Evolutionary conservation across 2,797 vertebrate genomes (phyloP).

Genomic region (Agapornis canus): DNA sequence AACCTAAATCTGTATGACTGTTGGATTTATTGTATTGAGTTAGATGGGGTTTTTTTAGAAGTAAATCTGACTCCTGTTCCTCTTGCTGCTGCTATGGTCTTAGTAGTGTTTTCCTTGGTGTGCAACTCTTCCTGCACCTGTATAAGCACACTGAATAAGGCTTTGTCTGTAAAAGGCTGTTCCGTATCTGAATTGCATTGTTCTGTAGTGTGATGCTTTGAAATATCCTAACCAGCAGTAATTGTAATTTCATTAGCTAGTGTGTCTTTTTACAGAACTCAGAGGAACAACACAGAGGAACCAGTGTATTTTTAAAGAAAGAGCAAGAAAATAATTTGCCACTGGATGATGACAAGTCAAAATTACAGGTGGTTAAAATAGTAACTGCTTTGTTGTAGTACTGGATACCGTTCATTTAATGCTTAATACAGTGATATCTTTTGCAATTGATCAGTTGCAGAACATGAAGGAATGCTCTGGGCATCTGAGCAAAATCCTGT

Average conservation of each 20-base stretch:
- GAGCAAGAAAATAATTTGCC: conserved; percentile 65
- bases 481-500: not conserved
- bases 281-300: conserved; percentile 74
- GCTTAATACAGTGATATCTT: not conserved
- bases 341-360: conserved; percentile 83
- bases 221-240: not conserved
- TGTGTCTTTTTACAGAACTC: conserved; percentile 38
- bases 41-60: not conserved
- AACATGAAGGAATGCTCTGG: not conserved
- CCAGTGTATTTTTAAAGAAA: conserved; percentile 68
- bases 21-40: not conserved
- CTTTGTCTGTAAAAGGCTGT: not conserved
- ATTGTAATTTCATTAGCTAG: not conserved
- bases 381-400: not conserved
- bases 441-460: not conserved
- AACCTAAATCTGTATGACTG: not conserved
- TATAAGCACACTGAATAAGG: not conserved
- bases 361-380: conserved; percentile 83
- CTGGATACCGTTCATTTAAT: not conserved
- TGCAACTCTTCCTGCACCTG: not conserved
- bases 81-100: not conserved
- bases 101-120: not conserved
- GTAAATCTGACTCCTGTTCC: not conserved
- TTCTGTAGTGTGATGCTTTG: not conserved
- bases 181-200: not conserved